Evolutionary conservation across 2,797 vertebrate genomes (phyloP).

Genomic region (Uromys caudimaculatus): DNA sequence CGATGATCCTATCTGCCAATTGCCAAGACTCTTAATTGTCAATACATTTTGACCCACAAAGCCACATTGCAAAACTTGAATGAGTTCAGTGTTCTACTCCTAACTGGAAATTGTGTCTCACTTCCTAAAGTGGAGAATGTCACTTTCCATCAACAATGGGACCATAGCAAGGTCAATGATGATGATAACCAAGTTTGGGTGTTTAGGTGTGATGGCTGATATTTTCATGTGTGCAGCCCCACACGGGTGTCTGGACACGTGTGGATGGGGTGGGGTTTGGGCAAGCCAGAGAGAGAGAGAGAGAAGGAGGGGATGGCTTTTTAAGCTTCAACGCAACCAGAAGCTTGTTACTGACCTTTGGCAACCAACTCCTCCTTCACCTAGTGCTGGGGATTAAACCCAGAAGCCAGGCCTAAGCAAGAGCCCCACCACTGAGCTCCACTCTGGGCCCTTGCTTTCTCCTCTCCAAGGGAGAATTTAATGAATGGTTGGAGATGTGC

Average conservation of each 20-base stretch:
- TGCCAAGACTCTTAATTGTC: neutral
- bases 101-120: neutral
- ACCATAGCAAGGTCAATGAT: rapidly evolving
- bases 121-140: neutral
- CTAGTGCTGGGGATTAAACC: neutral
- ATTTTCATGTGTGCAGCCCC: neutral
- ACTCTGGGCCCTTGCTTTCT: neutral
- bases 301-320: neutral
- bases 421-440: neutral
- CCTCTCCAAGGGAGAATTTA: neutral
- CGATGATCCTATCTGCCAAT: neutral
- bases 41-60: neutral
- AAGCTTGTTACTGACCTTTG: neutral
- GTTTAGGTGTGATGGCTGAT: neutral
- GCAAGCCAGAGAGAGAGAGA: neutral
- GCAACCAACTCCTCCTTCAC: neutral
- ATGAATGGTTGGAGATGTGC: neutral
- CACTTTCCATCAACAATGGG: neutral
- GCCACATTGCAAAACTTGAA: neutral
- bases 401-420: neutral
- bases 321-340: neutral
- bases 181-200: neutral
- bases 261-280: neutral
- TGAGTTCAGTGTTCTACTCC: neutral
- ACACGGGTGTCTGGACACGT: rapidly evolving